Conservation (phyloP, 2,113 vertebrate species). For the Ondatra zibethicus region DNA sequence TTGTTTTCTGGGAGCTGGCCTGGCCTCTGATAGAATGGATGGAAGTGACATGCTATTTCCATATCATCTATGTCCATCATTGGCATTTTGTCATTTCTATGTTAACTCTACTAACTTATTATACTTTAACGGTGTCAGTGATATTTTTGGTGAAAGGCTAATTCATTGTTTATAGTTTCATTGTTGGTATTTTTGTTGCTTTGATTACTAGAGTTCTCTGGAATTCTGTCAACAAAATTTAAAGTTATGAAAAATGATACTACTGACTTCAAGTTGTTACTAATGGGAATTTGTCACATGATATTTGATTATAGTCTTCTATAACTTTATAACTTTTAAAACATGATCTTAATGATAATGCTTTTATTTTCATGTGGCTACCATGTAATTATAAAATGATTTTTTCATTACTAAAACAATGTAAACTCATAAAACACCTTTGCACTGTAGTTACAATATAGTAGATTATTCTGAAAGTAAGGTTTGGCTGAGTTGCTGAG, state of each 20-base stretch:
- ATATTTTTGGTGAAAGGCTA: not conserved
- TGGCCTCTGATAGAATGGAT: not conserved
- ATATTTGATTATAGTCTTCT: not conserved
- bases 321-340: not conserved
- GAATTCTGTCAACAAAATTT: not conserved
- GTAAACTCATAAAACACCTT: conserved; percentile 36
- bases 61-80: not conserved
- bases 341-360: not conserved
- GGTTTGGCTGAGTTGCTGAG: conserved; percentile 4
- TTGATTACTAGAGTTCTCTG: conserved; percentile 5
- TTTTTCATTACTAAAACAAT: not conserved
- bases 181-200: not conserved
- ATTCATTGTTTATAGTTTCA: not conserved
- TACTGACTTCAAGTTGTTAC: not conserved
- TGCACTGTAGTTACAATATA: not conserved
- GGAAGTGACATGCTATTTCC: not conserved
- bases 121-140: not conserved
- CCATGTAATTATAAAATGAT: not conserved
- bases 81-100: not conserved
- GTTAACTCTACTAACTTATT: not conserved
- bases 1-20: not conserved
- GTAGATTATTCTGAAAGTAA: not conserved
- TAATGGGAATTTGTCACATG: not conserved
- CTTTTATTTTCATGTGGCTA: not conserved
- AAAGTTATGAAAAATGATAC: not conserved